phyloP scores from a whole-genome alignment of 2,113 vertebrate species.

The Alectura lathami region DNA sequence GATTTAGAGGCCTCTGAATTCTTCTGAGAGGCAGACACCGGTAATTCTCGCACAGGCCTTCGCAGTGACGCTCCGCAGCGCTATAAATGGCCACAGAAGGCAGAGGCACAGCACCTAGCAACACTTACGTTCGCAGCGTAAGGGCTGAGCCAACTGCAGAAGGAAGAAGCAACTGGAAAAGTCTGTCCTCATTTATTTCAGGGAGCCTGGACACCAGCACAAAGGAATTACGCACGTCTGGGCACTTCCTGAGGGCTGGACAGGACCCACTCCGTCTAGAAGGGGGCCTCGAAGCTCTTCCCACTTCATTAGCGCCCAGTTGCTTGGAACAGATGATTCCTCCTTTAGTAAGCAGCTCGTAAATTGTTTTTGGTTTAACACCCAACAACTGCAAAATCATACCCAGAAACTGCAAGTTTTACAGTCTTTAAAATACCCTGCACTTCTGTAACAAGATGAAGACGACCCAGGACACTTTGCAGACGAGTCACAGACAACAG shows the following conservation, averaged over 20 bases:
- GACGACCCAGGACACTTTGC: neutral
- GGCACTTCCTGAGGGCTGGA: neutral
- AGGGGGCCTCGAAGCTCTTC: neutral
- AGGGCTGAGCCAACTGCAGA: neutral
- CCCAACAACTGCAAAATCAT: neutral
- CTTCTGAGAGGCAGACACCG: neutral
- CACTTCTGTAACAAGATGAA: neutral
- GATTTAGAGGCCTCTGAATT: neutral
- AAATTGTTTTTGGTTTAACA: neutral
- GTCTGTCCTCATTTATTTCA: neutral
- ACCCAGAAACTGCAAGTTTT: too few species aligned
- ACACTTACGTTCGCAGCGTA: neutral
- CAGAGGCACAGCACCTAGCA: neutral
- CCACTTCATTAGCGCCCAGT: neutral
- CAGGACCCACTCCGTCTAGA: neutral
- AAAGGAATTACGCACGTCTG: neutral
- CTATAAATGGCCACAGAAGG: neutral
- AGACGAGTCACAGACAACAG: neutral
- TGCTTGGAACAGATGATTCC: neutral
- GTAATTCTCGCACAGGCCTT: neutral
- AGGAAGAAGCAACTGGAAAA: neutral
- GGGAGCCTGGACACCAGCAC: neutral
- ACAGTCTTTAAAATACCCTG: neutral
- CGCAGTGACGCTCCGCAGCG: neutral
- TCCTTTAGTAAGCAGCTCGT: neutral